Evolutionary conservation across 2,888 invertebrate genomes (phyloP).

Genomic region (Mythimna lalbum): DNA sequence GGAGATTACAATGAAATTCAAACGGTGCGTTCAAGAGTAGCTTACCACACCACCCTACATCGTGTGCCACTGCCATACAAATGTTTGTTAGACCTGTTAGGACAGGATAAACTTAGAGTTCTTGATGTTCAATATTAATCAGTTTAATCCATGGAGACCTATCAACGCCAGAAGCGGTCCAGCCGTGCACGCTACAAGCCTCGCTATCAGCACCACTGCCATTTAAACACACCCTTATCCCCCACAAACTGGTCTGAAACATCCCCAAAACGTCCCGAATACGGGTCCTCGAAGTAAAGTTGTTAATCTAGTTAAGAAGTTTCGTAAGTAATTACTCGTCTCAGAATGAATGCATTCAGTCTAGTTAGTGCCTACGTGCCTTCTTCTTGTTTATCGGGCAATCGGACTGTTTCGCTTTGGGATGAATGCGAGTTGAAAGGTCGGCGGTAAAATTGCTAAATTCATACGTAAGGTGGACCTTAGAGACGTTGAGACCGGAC

Average conservation of each 20-base stretch:
- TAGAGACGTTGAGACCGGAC: constrained; percentile 2
- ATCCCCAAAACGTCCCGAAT: constrained; percentile 33
- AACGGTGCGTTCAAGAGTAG: not conserved
- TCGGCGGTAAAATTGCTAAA: constrained; percentile 10
- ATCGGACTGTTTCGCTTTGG: constrained; percentile 21
- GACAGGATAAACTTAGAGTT: not conserved
- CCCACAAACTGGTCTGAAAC: constrained; percentile 33
- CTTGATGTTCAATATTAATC: not conserved
- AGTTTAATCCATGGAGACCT: not conserved
- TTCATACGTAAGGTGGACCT: constrained; percentile 2
- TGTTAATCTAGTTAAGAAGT: constrained; percentile 63
- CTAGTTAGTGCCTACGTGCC: constrained; percentile 41
- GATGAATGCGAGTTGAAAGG: constrained; percentile 37
- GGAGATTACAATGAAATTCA: no score
- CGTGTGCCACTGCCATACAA: not conserved
- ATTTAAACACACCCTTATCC: constrained; percentile 3
- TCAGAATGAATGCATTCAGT: constrained; percentile 50
- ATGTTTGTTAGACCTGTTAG: not conserved
- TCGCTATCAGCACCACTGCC: not conserved
- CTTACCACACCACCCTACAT: not conserved
- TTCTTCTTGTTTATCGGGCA: constrained; percentile 43
- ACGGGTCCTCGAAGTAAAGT: constrained; percentile 46
- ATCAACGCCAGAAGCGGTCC: not conserved
- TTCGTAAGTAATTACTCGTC: constrained; percentile 61
- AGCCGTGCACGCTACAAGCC: no score